These are phyloP conservation scores for Leucoraja ocellata DNA, from an alignment of 2,797 vertebrate species.

Conservation along the genomic window DNA sequence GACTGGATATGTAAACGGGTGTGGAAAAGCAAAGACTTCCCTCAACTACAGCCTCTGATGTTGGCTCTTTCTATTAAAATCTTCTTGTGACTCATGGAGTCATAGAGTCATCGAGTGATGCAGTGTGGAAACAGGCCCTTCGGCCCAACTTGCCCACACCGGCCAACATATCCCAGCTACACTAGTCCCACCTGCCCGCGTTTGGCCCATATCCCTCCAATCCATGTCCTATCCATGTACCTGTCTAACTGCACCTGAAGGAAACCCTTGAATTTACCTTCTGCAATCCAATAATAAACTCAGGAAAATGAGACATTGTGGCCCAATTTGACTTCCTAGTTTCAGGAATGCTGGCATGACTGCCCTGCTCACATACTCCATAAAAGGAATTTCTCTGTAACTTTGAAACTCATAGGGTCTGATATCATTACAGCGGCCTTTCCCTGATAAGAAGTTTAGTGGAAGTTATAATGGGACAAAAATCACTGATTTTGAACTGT, in stretches of 20 bases:
- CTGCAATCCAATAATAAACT: not conserved
- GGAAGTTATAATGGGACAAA: not conserved
- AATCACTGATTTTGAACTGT: not conserved
- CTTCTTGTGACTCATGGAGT: not conserved
- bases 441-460: not conserved
- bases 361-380: not conserved
- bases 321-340: not conserved
- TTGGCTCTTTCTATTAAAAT: not conserved
- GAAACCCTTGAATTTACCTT: not conserved
- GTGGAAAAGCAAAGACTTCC: not conserved
- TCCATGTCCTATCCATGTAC: no score
- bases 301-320: not conserved
- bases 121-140: no score
- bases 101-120: no score
- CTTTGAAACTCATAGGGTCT: not conserved
- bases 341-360: no score
- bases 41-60: not conserved
- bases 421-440: slow-evolving; percentile 3
- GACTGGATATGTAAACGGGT: not conserved
- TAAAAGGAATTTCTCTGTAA: slow-evolving; percentile 2
- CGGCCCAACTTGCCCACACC: no score
- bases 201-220: no score
- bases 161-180: no score
- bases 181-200: no score
- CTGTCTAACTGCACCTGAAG: no score